Conservation (phyloP, 1,140 invertebrate species). For the Cherax quadricarinatus region DNA sequence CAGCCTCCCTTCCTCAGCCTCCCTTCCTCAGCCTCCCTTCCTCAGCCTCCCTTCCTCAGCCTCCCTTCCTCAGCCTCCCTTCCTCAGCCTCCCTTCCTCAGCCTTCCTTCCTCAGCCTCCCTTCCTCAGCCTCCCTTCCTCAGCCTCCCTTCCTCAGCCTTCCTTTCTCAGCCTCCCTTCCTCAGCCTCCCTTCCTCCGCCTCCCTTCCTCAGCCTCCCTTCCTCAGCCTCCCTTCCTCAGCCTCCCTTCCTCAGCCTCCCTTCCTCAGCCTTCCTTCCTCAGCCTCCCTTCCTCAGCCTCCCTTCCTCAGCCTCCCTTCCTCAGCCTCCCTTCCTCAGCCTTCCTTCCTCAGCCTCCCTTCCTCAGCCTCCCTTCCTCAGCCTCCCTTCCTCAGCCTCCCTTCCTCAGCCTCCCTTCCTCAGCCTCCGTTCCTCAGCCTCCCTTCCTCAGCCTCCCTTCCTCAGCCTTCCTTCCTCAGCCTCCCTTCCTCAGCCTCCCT, state of each 20-base stretch:
- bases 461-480: no score
- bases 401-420: conserved; percentile 39
- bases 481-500: conserved; percentile 38
- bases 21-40: conserved; percentile 37
- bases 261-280: no score
- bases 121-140: conserved; percentile 39
- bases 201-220: conserved; percentile 38
- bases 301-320: conserved; percentile 37
- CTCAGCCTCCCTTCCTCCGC: conserved; percentile 24
- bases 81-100: conserved; percentile 40
- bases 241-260: conserved; percentile 36
- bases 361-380: conserved; percentile 40
- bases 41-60: conserved; percentile 41
- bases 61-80: conserved; percentile 38
- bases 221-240: conserved; percentile 40
- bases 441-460: conserved; percentile 37
- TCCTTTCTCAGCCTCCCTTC: no score
- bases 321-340: conserved; percentile 43
- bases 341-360: no score
- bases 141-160: conserved; percentile 41
- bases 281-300: conserved; percentile 35
- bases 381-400: conserved; percentile 36
- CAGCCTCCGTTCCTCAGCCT: no score
- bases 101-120: no score
- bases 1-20: conserved; percentile 38